A percentile compares a stretch with the other conserved stretches of the same genome.
These are phyloP conservation scores for Lordiphosa stackelbergi DNA, from an alignment of 1,140 invertebrate species.

Conservation along the genomic window DNA sequence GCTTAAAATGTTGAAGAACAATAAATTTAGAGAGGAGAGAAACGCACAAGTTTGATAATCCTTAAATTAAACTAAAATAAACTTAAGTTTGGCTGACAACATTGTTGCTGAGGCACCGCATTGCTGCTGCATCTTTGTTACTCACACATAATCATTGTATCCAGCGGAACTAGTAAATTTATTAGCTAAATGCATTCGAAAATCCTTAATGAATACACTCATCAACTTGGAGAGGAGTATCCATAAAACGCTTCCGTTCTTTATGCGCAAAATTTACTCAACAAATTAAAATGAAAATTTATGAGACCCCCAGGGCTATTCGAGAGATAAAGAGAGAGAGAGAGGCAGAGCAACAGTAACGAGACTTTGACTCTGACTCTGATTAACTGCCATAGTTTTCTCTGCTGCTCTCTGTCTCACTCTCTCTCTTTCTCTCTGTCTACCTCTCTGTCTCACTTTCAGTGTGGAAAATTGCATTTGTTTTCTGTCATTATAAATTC, in stretches of 20 bases:
- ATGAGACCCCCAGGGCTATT: slow-evolving; percentile 39
- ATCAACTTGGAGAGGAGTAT: slow-evolving; percentile 24
- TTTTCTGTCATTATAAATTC: slow-evolving; percentile 72
- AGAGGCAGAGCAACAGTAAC: slow-evolving; percentile 22
- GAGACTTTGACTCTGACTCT: slow-evolving; percentile 64
- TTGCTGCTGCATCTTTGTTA: too few species aligned
- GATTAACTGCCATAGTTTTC: slow-evolving; percentile 64
- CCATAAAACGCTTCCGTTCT: slow-evolving; percentile 49
- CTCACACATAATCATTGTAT: too few species aligned
- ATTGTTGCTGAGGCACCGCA: too few species aligned
- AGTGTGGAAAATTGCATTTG: slow-evolving; percentile 59
- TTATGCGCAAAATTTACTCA: slow-evolving; percentile 56
- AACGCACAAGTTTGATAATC: too few species aligned
- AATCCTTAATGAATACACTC: slow-evolving; percentile 48
- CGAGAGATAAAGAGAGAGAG: neutral
- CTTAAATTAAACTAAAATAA: too few species aligned
- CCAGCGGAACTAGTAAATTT: slow-evolving; percentile 7
- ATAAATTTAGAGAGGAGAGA: too few species aligned
- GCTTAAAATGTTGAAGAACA: too few species aligned
- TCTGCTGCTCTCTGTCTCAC: slow-evolving; percentile 2
- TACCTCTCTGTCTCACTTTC: slow-evolving; percentile 10
- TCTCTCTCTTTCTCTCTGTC: slow-evolving; percentile 6
- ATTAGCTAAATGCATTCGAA: neutral
- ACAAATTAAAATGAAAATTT: slow-evolving; percentile 71
- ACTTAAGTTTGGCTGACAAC: too few species aligned